Conservation (phyloP, 1,140 invertebrate species). For the Pseudoatta argentina region DNA sequence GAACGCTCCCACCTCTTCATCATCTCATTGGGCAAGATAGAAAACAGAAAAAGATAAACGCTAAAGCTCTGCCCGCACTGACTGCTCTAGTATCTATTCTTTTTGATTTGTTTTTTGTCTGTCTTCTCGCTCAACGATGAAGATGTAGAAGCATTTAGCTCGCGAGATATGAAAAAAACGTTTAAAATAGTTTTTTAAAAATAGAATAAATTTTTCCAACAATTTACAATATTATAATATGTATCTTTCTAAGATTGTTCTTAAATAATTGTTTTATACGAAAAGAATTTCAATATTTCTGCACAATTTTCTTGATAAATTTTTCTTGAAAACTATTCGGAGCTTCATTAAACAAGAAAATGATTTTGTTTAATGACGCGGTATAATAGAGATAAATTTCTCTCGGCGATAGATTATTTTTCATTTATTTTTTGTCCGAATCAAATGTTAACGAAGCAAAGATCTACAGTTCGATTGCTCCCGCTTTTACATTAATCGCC, state of each 20-base stretch:
- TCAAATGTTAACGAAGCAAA: conserved; percentile 59
- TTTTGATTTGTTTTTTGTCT: too few species aligned
- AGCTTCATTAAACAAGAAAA: conserved; percentile 7
- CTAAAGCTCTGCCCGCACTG: too few species aligned
- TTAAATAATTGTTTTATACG: neutral
- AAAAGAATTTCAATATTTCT: neutral
- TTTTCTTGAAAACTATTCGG: neutral
- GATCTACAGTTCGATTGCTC: conserved; percentile 39
- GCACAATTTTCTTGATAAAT: neutral
- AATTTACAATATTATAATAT: neutral
- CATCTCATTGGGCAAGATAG: too few species aligned
- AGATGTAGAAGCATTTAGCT: too few species aligned
- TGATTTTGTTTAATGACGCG: conserved; percentile 33
- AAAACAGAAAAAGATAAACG: too few species aligned
- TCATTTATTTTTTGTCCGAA: neutral
- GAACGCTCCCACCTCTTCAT: too few species aligned
- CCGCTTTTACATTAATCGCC: conserved; percentile 52
- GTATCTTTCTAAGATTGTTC: neutral
- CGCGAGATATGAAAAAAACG: neutral
- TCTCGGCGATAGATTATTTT: neutral
- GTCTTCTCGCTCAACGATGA: too few species aligned
- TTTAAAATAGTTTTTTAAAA: neutral
- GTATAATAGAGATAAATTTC: conserved; percentile 11
- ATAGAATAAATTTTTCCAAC: neutral
- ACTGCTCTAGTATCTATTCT: too few species aligned